A percentile compares a stretch with the other conserved stretches of the same genome.
phyloP scores from a whole-genome alignment of 35 echinoderm and acorn worm genomes.

The Ophiothrix spiculata region DNA sequence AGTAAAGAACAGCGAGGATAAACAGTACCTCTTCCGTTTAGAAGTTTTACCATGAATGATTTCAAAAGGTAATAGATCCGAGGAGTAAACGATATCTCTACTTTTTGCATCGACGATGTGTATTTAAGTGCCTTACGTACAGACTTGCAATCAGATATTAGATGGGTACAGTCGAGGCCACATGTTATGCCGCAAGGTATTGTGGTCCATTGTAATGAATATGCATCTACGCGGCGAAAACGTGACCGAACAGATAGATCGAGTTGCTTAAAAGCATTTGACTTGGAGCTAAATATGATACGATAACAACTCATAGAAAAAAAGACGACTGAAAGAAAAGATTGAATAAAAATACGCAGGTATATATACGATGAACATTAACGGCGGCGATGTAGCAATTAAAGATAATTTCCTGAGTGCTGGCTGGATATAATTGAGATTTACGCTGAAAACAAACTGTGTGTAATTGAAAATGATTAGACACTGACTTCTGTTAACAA shows the following conservation, averaged over 20 bases:
- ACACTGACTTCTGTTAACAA: not conserved
- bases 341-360: not conserved
- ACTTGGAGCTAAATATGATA: not conserved
- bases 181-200: not conserved
- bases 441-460: not conserved
- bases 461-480: not conserved
- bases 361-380: not conserved
- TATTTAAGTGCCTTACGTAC: not conserved
- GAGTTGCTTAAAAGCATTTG: conserved; percentile 11
- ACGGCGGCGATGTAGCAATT: not conserved
- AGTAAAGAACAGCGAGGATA: not conserved
- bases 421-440: not conserved
- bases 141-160: not conserved
- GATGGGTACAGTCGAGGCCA: not conserved
- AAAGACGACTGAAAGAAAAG: not conserved
- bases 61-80: conserved; percentile 1
- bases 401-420: not conserved
- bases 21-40: not conserved
- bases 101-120: not conserved
- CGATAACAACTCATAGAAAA: not conserved
- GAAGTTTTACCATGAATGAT: not conserved
- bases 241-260: conserved; percentile 7
- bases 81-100: not conserved
- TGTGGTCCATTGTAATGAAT: conserved; percentile 1
- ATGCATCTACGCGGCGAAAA: not conserved